A percentile compares a stretch with the other conserved stretches of the same genome.
Evolutionary conservation across 2,113 vertebrate genomes (phyloP).

Genomic region (Speoplatyrhinus poulsoni): DNA sequence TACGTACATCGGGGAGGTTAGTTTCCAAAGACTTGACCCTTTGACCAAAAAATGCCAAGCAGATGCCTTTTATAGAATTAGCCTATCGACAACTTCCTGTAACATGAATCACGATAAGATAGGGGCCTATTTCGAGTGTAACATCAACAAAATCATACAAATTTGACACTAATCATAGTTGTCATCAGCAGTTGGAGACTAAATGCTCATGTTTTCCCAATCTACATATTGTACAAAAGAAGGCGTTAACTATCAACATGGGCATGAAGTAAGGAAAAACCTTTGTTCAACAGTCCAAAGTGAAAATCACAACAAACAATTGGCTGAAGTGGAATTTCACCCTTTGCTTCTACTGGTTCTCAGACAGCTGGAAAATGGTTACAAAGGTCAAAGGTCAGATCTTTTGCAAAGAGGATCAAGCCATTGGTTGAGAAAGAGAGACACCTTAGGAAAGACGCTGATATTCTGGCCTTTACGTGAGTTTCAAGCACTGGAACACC

Average conservation of each 20-base stretch:
- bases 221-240: too few relatives aligned
- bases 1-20: slow-evolving; percentile 32
- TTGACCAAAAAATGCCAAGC: slow-evolving; percentile 34
- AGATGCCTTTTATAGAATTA: slow-evolving; percentile 13
- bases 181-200: too few relatives aligned
- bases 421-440: slow-evolving; percentile 48
- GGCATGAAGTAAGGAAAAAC: too few relatives aligned
- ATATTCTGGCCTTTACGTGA: not conserved
- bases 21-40: slow-evolving; percentile 28
- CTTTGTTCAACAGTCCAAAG: too few relatives aligned
- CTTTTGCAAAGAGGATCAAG: slow-evolving; percentile 49
- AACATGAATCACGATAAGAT: slow-evolving; percentile 2
- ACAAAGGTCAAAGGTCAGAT: slow-evolving; percentile 60
- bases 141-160: too few relatives aligned
- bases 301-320: slow-evolving; percentile 21
- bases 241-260: too few relatives aligned
- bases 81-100: not conserved
- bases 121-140: too few relatives aligned
- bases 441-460: slow-evolving; percentile 5
- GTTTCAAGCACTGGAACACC: not conserved
- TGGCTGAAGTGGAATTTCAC: slow-evolving; percentile 58
- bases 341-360: slow-evolving; percentile 48
- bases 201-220: too few relatives aligned
- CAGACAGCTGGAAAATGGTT: slow-evolving; percentile 55
- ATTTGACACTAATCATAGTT: too few relatives aligned